phyloP scores from a whole-genome alignment of 2,888 invertebrate species.

The Hypsopygia costalis region DNA sequence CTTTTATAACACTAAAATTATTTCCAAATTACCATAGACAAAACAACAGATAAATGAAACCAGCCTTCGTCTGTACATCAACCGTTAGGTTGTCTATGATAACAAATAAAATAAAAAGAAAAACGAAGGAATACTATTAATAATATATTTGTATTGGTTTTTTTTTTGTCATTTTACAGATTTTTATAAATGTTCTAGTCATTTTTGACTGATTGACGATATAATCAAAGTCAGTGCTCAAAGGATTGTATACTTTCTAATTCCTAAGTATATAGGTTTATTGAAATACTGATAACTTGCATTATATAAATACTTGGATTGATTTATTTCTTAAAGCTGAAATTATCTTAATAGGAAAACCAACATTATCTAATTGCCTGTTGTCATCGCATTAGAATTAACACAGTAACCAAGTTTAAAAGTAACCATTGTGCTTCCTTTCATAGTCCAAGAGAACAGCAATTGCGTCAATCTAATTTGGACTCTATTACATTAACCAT shows the following conservation, averaged over 20 bases:
- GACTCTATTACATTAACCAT: conserved; percentile 2
- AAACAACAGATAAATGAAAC: too few species aligned
- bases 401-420: conserved; percentile 6
- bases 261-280: background rate
- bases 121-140: background rate
- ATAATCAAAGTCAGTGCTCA: background rate
- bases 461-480: background rate
- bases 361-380: conserved; percentile 6
- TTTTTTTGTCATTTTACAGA: background rate
- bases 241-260: background rate
- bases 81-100: background rate
- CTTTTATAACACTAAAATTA: background rate
- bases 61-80: too few species aligned
- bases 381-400: conserved; percentile 3
- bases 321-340: conserved; percentile 7
- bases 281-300: conserved; percentile 7
- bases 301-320: background rate
- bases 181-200: background rate
- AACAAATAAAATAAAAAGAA: background rate
- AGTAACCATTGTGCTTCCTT: conserved; percentile 10
- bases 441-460: conserved; percentile 4
- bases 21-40: background rate
- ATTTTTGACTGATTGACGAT: background rate
- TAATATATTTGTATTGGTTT: background rate
- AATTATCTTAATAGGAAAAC: conserved; percentile 8